Evolutionary conservation across 2,888 invertebrate genomes (phyloP).

Genomic region (Atethmia centrago): DNA sequence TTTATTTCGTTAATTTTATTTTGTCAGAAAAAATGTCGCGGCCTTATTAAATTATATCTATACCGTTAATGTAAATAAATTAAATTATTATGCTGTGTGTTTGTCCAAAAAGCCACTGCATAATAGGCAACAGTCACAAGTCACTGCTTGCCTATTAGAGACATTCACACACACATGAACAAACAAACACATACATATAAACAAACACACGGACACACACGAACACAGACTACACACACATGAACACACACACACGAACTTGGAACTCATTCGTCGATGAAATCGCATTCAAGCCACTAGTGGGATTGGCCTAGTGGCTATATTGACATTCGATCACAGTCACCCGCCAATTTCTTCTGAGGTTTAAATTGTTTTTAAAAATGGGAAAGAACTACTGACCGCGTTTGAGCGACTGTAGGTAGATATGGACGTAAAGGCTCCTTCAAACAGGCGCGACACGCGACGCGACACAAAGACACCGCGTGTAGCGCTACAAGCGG

Average conservation of each 20-base stretch:
- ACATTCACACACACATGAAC: background rate
- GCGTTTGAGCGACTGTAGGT: background rate
- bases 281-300: background rate
- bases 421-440: no score
- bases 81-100: background rate
- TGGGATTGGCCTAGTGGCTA: background rate
- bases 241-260: background rate
- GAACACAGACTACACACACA: background rate
- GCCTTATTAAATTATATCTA: background rate
- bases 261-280: background rate
- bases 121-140: background rate
- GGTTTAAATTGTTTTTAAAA: slow-evolving; percentile 4
- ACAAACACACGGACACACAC: background rate
- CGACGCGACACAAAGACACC: no score
- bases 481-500: no score
- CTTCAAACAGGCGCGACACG: no score
- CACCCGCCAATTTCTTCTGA: background rate
- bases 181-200: background rate
- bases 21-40: background rate
- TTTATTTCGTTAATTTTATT: background rate
- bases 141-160: background rate
- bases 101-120: background rate
- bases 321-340: slow-evolving; percentile 10
- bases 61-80: no score
- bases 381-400: background rate